These are phyloP conservation scores for Drosophila prolongata DNA, from an alignment of 2,888 invertebrate genomes.

Conservation along the genomic window DNA sequence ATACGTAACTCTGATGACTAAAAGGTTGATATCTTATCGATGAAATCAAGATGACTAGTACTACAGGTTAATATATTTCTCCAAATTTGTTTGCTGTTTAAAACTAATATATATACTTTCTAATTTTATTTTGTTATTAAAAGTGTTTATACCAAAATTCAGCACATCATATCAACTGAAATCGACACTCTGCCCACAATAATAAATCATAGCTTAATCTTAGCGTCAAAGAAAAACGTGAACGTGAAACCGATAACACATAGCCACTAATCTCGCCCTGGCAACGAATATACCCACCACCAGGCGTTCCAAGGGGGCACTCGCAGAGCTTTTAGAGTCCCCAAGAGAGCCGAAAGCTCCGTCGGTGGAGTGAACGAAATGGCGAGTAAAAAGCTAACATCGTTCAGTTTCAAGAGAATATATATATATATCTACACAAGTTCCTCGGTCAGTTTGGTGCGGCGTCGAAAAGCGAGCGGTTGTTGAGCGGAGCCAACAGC, in stretches of 20 bases:
- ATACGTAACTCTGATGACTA: too few species aligned
- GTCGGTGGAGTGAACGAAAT: too few species aligned
- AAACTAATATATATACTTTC: too few species aligned
- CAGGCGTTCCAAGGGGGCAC: slow-evolving; percentile 10
- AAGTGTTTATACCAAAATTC: background rate
- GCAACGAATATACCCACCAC: slow-evolving; percentile 19
- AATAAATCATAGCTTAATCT: slow-evolving; percentile 24
- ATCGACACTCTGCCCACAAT: slow-evolving; percentile 4
- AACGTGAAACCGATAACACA: slow-evolving; percentile 29
- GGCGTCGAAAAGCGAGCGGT: slow-evolving; percentile 74
- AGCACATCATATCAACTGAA: background rate
- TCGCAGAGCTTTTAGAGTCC: slow-evolving; percentile 1
- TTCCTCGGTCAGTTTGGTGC: slow-evolving; percentile 69
- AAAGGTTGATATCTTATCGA: too few species aligned
- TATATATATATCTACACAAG: background rate
- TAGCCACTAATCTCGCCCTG: slow-evolving; percentile 24
- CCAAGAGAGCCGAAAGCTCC: slow-evolving; percentile 1
- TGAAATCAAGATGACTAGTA: too few species aligned
- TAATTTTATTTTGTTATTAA: background rate
- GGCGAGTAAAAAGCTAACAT: background rate
- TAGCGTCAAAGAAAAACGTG: slow-evolving; percentile 29
- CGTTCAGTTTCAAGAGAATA: slow-evolving; percentile 1
- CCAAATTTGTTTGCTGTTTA: too few species aligned
- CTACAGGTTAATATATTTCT: too few species aligned
- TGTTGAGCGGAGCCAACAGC: slow-evolving; percentile 52